phyloP scores from a whole-genome alignment of 2,113 vertebrate species.

The Chlamydotis undulata region DNA sequence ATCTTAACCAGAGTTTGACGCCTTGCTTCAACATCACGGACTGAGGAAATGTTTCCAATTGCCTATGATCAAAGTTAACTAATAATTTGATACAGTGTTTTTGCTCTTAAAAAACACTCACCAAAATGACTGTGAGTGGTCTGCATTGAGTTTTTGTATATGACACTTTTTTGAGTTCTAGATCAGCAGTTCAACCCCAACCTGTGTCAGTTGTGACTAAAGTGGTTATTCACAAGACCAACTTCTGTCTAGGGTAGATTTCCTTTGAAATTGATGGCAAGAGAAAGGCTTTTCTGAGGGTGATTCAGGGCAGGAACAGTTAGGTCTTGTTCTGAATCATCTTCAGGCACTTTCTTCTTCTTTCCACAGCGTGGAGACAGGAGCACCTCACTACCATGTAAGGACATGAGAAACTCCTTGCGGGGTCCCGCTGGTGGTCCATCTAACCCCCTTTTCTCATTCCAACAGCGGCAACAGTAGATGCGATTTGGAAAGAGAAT shows the following conservation, averaged over 20 bases:
- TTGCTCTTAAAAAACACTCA: conserved; percentile 16
- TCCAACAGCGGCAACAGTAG: not conserved
- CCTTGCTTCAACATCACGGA: not conserved
- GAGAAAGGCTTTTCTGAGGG: conserved; percentile 7
- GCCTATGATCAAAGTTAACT: conserved; percentile 31
- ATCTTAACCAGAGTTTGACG: conserved; percentile 54
- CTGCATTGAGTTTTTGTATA: not conserved
- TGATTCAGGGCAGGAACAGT: conserved; percentile 50
- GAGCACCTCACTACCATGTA: not conserved
- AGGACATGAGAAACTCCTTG: not conserved
- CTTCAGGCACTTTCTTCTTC: not conserved
- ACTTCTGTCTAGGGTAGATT: not conserved
- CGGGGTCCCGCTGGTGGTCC: not conserved
- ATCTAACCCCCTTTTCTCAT: not conserved
- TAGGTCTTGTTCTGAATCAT: conserved; percentile 34
- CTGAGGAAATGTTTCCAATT: conserved; percentile 57
- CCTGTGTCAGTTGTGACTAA: conserved; percentile 41
- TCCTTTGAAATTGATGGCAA: not conserved
- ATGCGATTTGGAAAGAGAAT: not conserved
- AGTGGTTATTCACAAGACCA: not conserved
- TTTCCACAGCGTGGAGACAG: not conserved
- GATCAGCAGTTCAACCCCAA: not conserved
- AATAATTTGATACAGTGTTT: conserved; percentile 9
- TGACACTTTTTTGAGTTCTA: not conserved
- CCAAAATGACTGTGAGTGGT: conserved; percentile 19